Evolutionary conservation across 2,797 vertebrate genomes (phyloP), one percentile per base, ranked within the genome.

Genomic region (Champsocephalus esox): DNA sequence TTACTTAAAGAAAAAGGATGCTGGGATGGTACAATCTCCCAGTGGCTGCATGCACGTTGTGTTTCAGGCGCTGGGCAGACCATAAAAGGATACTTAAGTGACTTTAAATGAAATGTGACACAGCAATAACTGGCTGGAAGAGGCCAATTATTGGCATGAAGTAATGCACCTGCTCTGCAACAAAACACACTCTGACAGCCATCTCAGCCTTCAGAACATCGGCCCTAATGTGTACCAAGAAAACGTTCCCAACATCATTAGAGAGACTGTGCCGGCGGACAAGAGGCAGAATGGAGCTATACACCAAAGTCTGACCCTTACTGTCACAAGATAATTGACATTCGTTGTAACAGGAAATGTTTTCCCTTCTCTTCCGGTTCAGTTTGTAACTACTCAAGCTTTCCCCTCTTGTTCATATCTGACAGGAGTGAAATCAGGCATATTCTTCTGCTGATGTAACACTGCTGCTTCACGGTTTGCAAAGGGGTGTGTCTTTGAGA

Each of bases 391-490:
- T 52, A 69, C 62, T 67, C 50, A 12, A 19, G 34, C 62, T 69
- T 68, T 52, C 50, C 41, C 10, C 3, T 64, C 21, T 68, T 56
- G 60, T 63, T 74, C 59, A 64, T 38, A 7, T 62, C 69, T 60
- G 49, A 69, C 49, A 38, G 60, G 38, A 71, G 66, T 62, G 68
- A 80, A 80, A 68, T 76, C 72, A 76, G 72, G 56, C 72, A 48
- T 50, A 72, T 65, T 62, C 71, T 56, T 50, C 56, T 48, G 78
- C 76, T 77, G 73, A 66, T 78, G 77, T 58, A 81, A 75, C 75
- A 13, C 73, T 81, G 79, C 73, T 69, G 79, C 75, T 71, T 62
- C 46, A 66, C 68, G 62, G 61, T 75, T 70, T 61, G 32, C 67
- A 65, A 51, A 66, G 43, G 69, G 13, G 14, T 51, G 51, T 63